Percentiles rank a stretch among this genome's conserved stretches.
These are phyloP conservation scores for Neosalanx taihuensis DNA, from an alignment of 2,797 vertebrate species.

Conservation along the genomic window DNA sequence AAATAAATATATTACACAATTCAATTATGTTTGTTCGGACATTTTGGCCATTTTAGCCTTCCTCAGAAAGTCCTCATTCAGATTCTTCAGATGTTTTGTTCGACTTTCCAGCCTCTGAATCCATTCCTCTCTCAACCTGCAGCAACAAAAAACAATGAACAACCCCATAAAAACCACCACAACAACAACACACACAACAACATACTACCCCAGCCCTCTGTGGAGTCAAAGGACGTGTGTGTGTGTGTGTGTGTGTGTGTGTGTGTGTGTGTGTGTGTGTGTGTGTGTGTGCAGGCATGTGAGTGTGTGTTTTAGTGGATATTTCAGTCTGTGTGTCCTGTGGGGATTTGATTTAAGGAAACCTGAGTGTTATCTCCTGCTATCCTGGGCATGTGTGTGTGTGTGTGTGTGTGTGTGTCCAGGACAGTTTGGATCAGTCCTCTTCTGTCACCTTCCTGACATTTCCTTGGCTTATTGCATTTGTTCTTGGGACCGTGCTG, in stretches of 20 bases:
- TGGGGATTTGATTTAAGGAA: too few relatives aligned
- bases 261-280: too few relatives aligned
- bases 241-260: too few relatives aligned
- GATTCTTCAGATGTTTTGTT: slow-evolving; percentile 71
- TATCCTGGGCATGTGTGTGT: background rate
- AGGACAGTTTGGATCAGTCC: background rate
- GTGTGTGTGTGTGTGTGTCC: background rate
- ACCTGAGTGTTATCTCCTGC: background rate
- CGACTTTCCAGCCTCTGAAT: slow-evolving; percentile 63
- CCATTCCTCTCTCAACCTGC: slow-evolving; percentile 73
- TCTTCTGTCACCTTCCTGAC: slow-evolving; percentile 40
- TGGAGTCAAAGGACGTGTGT: too few relatives aligned
- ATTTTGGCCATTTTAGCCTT: slow-evolving; percentile 35
- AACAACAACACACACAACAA: background rate
- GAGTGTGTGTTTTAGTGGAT: too few relatives aligned
- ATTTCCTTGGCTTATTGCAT: slow-evolving; percentile 62
- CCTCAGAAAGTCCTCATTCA: slow-evolving; percentile 43
- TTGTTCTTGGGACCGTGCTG: slow-evolving; percentile 54
- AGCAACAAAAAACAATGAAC: background rate
- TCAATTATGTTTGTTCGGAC: slow-evolving; percentile 22
- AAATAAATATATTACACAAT: background rate
- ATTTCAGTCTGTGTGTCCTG: too few relatives aligned
- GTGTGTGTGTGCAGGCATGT: too few relatives aligned
- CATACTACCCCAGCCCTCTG: background rate
- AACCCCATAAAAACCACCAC: too few relatives aligned